Conservation (phyloP, 2,797 vertebrate genomes). For the Argya squamiceps region DNA sequence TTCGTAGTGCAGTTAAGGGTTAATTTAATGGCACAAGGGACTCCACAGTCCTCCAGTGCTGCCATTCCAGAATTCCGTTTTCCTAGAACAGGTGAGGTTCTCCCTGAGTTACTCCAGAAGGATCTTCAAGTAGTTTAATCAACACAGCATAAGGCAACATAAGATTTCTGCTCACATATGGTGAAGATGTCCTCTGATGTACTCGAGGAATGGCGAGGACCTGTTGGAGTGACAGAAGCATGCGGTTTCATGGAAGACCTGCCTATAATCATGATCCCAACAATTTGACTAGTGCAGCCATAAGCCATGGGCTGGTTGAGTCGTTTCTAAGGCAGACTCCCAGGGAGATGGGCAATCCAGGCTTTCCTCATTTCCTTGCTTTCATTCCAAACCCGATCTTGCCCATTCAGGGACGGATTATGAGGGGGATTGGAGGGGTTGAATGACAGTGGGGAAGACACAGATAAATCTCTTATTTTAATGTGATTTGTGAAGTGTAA, state of each 20-base stretch:
- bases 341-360: neutral
- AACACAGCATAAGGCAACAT: neutral
- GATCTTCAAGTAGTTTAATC: neutral
- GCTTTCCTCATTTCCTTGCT: neutral
- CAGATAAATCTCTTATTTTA: neutral
- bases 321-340: neutral
- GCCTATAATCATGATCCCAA: neutral
- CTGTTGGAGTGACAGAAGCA: neutral
- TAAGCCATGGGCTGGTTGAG: neutral
- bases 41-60: neutral
- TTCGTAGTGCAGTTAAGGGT: too few species aligned
- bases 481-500: neutral
- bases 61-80: neutral
- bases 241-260: neutral
- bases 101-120: neutral
- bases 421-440: neutral
- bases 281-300: neutral
- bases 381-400: neutral
- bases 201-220: rapidly evolving
- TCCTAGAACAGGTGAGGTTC: neutral
- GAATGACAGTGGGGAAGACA: neutral
- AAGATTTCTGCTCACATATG: neutral
- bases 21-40: too few species aligned
- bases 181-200: neutral
- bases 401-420: neutral